A percentile compares a stretch with the other conserved stretches of the same genome.
These are phyloP conservation scores for Dynastes tityus DNA, from an alignment of 2,888 invertebrate genomes.

Conservation along the genomic window DNA sequence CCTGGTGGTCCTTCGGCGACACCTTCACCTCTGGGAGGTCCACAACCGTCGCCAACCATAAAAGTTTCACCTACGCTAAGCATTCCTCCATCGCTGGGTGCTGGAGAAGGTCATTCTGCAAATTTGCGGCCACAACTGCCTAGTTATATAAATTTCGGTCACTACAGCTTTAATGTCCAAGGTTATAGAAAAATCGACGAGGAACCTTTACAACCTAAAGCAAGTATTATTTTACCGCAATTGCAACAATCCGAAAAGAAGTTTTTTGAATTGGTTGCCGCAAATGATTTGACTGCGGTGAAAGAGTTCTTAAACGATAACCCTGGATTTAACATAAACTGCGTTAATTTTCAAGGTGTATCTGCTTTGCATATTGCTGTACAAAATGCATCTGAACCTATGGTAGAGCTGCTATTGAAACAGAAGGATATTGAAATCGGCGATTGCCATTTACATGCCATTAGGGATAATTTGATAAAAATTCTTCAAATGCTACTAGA, in stretches of 20 bases:
- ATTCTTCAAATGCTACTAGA: constrained; percentile 75
- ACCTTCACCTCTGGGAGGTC: background rate
- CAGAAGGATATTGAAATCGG: constrained; percentile 76
- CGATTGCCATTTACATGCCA: constrained; percentile 79
- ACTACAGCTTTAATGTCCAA: constrained; percentile 47
- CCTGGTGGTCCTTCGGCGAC: too few species aligned
- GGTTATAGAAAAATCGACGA: constrained; percentile 45
- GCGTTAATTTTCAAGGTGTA: constrained; percentile 76
- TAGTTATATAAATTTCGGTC: constrained; percentile 48
- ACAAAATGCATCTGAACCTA: constrained; percentile 74
- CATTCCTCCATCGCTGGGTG: background rate
- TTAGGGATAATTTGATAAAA: constrained; percentile 75
- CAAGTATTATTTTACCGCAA: constrained; percentile 72
- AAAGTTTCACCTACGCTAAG: constrained; percentile 6
- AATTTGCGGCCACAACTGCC: constrained; percentile 16
- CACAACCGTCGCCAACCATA: background rate
- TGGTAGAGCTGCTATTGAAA: constrained; percentile 77
- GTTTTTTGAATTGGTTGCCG: constrained; percentile 72
- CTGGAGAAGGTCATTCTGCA: background rate
- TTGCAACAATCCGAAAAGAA: constrained; percentile 71
- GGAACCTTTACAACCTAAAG: constrained; percentile 54
- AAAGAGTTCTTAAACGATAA: constrained; percentile 69
- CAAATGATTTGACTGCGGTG: constrained; percentile 70
- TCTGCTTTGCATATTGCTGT: constrained; percentile 80
- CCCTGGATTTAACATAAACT: constrained; percentile 73